Evolutionary conservation across 2,113 vertebrate genomes (phyloP), one percentile per base, ranked within the genome.

Genomic region (Festucalex cinctus): DNA sequence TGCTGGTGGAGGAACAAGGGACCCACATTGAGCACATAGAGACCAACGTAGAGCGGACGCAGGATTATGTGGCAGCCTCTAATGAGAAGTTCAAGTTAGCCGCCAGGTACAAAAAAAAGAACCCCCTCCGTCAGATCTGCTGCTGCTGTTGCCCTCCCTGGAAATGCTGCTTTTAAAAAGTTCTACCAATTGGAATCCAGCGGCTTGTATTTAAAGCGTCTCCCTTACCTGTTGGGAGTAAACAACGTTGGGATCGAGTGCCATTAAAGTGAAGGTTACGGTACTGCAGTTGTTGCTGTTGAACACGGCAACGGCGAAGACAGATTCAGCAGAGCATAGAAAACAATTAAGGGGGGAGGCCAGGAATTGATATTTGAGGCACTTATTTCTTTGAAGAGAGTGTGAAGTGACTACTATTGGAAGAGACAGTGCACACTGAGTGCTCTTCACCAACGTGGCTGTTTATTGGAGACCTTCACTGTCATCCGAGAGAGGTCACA

Each of bases 121-220:
- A 96, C 75, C 95, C 94, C n/a, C 91, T 95, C 32, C 91, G 82
- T 73, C 88, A 75, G 65, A 35, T 98, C 36, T 98, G 93, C 69
- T 97, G 95, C 79, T 98, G 95, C 81, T 98, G 96, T 46, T 98
- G 93, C 54, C 93, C 93, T 0, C 92, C 94, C 0, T 96, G 93
- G 89, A 88, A 81, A 75, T 91, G 83, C 72, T 89, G 86, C 73
- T 75, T 83, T 56, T 87, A 69, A 78, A 69, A 78, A 63, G 54
- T 48, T 37, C n/a, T 22, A n/a, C 85, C 71, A 80, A 72, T 22
- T 10, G 14, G 26, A 22, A 54, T 28, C 22, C 20, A 41, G 22
- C 48, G 54, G 54, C 19, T 22, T 9, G 35, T 36, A 54, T 62
- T 73, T 69, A 35, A 54, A 63, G 74, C 63, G 17, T 26, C 61